Percentiles rank a stretch among this genome's conserved stretches.
phyloP scores from a whole-genome alignment of 1,140 invertebrate species.

The Heliconius hermathena region DNA sequence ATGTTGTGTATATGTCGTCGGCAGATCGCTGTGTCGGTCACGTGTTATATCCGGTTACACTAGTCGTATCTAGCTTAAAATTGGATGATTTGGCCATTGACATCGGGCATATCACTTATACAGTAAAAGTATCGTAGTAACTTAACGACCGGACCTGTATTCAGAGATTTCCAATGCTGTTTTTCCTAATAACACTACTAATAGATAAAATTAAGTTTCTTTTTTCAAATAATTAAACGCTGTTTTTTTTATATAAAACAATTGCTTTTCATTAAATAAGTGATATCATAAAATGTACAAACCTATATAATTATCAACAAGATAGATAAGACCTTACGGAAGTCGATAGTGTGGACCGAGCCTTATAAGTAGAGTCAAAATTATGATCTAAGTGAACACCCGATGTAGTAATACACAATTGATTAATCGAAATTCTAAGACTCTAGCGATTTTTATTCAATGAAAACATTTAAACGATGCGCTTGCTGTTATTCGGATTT shows the following conservation, averaged over 20 bases:
- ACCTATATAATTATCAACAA: neutral
- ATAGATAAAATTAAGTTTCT: too few species aligned
- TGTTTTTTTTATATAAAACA: neutral
- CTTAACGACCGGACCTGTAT: too few species aligned
- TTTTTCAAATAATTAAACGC: too few species aligned
- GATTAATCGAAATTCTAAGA: slow-evolving; percentile 29
- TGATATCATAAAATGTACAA: slow-evolving; percentile 3
- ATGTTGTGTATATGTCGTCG: neutral
- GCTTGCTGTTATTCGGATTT: neutral
- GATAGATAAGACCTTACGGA: slow-evolving; percentile 20
- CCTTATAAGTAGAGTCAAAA: slow-evolving; percentile 44
- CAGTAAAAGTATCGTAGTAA: too few species aligned
- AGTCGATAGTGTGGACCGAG: slow-evolving; percentile 11
- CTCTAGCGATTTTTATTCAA: slow-evolving; percentile 31
- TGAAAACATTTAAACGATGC: neutral
- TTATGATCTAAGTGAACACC: slow-evolving; percentile 50
- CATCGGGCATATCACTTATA: too few species aligned
- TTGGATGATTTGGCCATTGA: too few species aligned
- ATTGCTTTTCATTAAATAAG: neutral
- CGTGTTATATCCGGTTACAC: too few species aligned
- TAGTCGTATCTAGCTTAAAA: too few species aligned
- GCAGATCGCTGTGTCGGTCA: neutral
- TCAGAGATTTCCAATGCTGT: too few species aligned
- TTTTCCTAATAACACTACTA: too few species aligned
- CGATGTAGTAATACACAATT: slow-evolving; percentile 26